Evolutionary conservation across 2,888 invertebrate genomes (phyloP).

Genomic region (Spilarctia lutea): DNA sequence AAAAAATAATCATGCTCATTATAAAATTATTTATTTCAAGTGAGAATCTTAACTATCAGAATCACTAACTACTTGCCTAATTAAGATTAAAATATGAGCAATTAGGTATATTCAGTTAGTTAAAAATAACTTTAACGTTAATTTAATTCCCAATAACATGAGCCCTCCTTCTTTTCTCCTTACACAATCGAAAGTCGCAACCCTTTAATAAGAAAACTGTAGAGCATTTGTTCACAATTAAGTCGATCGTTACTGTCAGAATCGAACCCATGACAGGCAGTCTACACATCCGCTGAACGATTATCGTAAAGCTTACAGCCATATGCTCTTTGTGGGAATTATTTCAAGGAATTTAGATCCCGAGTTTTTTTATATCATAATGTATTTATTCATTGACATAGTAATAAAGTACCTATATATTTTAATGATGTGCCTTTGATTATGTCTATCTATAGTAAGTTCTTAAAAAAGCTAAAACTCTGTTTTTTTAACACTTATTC

Average conservation of each 20-base stretch:
- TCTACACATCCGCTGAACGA: slow-evolving; percentile 55
- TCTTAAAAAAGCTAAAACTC: background rate
- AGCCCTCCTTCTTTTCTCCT: background rate
- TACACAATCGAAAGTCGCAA: slow-evolving; percentile 32
- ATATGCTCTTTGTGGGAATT: slow-evolving; percentile 45
- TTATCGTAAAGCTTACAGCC: slow-evolving; percentile 48
- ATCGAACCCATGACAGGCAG: slow-evolving; percentile 49
- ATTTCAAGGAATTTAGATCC: background rate
- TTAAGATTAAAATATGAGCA: too few relatives aligned
- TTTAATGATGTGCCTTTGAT: too few relatives aligned
- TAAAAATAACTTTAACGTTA: too few relatives aligned
- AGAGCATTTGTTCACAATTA: slow-evolving; percentile 75
- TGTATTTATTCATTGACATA: background rate
- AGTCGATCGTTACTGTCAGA: slow-evolving; percentile 59
- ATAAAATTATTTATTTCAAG: too few relatives aligned
- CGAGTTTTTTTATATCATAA: background rate
- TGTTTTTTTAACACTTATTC: too few relatives aligned
- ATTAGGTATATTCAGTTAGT: too few relatives aligned
- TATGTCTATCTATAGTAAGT: background rate
- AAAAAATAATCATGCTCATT: too few relatives aligned
- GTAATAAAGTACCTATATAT: too few relatives aligned
- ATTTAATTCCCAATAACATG: too few relatives aligned
- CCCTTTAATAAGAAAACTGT: slow-evolving; percentile 46
- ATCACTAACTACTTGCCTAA: too few relatives aligned
- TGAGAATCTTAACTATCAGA: too few relatives aligned